phyloP scores from a whole-genome alignment of 2,113 vertebrate species.

The Axis porcinus region DNA sequence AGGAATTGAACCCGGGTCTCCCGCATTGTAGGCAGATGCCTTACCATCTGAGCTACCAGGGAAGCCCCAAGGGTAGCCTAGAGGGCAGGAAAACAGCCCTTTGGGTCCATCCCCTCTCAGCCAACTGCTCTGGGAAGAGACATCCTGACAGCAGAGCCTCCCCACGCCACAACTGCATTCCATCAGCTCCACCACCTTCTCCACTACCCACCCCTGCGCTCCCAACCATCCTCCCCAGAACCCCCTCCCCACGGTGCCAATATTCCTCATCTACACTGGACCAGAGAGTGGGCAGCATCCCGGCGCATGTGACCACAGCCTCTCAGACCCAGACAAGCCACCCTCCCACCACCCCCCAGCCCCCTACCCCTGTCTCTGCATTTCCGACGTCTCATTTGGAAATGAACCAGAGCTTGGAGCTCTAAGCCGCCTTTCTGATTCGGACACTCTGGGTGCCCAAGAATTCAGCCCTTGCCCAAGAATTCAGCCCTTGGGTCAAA shows the following conservation, averaged over 20 bases:
- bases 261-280: background rate
- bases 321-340: background rate
- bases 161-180: background rate
- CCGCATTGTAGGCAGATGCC: too few species aligned
- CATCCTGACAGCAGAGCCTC: background rate
- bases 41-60: too few species aligned
- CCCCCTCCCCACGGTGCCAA: accelerated
- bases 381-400: background rate
- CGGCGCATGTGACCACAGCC: background rate
- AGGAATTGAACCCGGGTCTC: too few species aligned
- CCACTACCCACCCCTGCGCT: background rate
- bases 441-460: background rate
- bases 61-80: too few species aligned
- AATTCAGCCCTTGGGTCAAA: background rate
- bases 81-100: background rate
- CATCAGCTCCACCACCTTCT: background rate
- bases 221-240: background rate
- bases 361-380: background rate
- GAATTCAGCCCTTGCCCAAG: background rate
- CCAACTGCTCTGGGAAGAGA: background rate
- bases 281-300: background rate
- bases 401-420: background rate
- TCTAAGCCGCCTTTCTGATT: background rate
- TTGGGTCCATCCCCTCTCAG: background rate
- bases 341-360: accelerated